phyloP scores from a whole-genome alignment of 1,140 invertebrate species.

The Drosophila guanche region DNA sequence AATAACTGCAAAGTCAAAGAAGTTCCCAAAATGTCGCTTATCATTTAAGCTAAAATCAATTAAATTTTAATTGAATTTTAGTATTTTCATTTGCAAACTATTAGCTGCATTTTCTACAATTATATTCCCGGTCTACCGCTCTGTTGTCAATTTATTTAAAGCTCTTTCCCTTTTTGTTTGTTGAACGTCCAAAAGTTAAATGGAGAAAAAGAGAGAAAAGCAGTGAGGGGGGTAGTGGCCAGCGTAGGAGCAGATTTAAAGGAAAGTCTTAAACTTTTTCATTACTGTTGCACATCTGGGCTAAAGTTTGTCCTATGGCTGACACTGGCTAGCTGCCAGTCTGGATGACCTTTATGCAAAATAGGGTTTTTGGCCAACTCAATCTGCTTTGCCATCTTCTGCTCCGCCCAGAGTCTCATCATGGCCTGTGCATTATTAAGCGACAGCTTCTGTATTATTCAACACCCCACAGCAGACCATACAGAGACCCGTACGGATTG shows the following conservation, averaged over 20 bases:
- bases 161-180: conserved; percentile 46
- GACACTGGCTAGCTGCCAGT: no score
- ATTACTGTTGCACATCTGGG: conserved; percentile 47
- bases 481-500: neutral
- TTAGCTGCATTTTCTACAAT: no score
- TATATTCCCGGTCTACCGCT: neutral
- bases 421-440: conserved; percentile 45
- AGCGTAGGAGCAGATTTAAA: neutral
- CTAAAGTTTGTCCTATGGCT: conserved; percentile 40
- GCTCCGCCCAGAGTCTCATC: neutral
- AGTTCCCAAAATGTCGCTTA: no score
- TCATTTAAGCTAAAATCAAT: no score
- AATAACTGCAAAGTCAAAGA: no score
- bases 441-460: conserved; percentile 45
- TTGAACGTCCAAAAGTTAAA: conserved; percentile 48
- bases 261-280: conserved; percentile 43
- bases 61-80: neutral
- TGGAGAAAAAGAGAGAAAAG: neutral
- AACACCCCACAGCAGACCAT: neutral
- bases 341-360: conserved; percentile 54
- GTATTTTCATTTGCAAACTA: neutral
- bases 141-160: conserved; percentile 29
- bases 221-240: neutral
- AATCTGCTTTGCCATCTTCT: neutral
- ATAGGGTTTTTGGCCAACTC: conserved; percentile 8